These are phyloP conservation scores for Leuciscus idus DNA, from an alignment of 2,113 vertebrate genomes.

Conservation along the genomic window DNA sequence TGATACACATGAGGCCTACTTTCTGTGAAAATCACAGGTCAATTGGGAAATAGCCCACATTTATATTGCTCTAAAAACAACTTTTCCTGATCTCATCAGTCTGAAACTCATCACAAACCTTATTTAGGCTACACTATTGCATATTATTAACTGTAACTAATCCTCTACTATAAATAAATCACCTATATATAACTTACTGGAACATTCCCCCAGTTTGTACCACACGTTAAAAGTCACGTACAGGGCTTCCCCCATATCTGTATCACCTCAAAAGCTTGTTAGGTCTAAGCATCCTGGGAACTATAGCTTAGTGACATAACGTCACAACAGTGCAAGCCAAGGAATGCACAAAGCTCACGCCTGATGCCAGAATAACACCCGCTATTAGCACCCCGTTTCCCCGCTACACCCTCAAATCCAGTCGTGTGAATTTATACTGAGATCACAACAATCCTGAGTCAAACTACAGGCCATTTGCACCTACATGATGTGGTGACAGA, in stretches of 20 bases:
- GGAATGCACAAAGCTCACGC: slow-evolving; percentile 28
- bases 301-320: slow-evolving; percentile 69
- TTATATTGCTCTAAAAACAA: not conserved
- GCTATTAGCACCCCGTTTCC: not conserved
- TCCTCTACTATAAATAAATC: not conserved
- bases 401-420: not conserved
- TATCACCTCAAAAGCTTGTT: slow-evolving; percentile 60
- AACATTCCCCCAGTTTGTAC: not conserved
- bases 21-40: slow-evolving; percentile 11
- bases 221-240: not conserved
- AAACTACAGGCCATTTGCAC: not conserved
- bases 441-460: not conserved
- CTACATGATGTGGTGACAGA: slow-evolving; percentile 61
- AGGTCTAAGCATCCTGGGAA: slow-evolving; percentile 61
- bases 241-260: slow-evolving; percentile 25
- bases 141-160: not conserved
- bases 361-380: not conserved
- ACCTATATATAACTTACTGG: not conserved
- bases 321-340: slow-evolving; percentile 50
- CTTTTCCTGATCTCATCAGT: not conserved
- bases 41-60: not conserved
- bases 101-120: not conserved
- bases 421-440: not conserved
- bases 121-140: not conserved
- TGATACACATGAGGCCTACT: slow-evolving; percentile 38